These are phyloP conservation scores for Takifugu flavidus DNA, from an alignment of 2,113 vertebrate species.

Conservation along the genomic window DNA sequence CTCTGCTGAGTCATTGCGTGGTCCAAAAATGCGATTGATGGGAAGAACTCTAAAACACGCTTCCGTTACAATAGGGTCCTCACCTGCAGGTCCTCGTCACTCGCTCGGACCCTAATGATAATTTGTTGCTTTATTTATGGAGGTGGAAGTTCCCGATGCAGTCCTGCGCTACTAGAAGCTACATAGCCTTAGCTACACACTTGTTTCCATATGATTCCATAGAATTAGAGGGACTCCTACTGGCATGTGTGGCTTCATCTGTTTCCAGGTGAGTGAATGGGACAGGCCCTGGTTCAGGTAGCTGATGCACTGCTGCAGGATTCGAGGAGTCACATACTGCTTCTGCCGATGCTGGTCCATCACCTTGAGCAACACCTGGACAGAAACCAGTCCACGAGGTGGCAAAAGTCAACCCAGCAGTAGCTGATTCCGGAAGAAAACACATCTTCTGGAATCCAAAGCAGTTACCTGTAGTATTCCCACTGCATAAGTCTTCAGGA, in stretches of 20 bases:
- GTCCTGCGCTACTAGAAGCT: no score
- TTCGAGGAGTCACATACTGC: conserved; percentile 87
- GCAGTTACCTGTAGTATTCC: conserved; percentile 88
- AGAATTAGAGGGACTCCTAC: conserved; percentile 53
- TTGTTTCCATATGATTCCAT: no score
- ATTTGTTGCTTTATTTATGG: no score
- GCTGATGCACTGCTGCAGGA: conserved; percentile 89
- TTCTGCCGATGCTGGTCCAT: conserved; percentile 90
- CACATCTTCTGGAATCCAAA: not conserved
- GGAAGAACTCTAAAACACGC: no score
- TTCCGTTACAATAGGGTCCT: no score
- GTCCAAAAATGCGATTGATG: no score
- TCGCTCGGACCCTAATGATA: no score
- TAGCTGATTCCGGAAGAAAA: not conserved
- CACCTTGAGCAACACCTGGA: conserved; percentile 90
- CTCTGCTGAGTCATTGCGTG: no score
- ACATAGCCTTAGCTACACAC: no score
- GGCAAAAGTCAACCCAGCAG: not conserved
- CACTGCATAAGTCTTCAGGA: conserved; percentile 91
- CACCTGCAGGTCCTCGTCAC: no score
- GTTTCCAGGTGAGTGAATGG: conserved; percentile 94
- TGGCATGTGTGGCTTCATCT: conserved; percentile 96
- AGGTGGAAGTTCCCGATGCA: no score
- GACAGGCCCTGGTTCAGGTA: conserved; percentile 89
- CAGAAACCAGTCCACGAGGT: not conserved